Evolutionary conservation across 2,797 vertebrate genomes (phyloP).

Genomic region (Eidolon dupreanum): DNA sequence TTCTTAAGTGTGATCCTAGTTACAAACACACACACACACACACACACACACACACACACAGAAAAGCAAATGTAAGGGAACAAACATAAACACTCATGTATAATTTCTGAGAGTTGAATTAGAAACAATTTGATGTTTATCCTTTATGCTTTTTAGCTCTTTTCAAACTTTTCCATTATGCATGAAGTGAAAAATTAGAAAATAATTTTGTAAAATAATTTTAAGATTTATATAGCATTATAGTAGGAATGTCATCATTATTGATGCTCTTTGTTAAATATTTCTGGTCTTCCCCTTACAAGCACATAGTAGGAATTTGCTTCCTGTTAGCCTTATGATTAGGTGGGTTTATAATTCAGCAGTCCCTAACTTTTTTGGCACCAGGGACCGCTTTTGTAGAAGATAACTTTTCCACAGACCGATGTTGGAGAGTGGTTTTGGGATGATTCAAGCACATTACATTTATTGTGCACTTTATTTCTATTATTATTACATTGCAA

Average conservation of each 20-base stretch:
- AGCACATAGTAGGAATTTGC: background rate
- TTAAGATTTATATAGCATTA: background rate
- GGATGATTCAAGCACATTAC: too few relatives aligned
- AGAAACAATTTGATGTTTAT: constrained; percentile 12
- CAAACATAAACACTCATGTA: background rate
- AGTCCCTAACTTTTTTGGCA: too few relatives aligned
- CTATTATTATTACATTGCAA: too few relatives aligned
- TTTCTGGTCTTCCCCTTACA: background rate
- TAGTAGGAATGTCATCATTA: background rate
- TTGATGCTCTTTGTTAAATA: background rate
- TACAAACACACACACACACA: background rate
- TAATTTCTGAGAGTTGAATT: background rate
- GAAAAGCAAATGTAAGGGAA: constrained; percentile 37
- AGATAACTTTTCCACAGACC: too few relatives aligned
- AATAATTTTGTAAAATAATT: constrained; percentile 7
- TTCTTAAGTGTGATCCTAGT: constrained; percentile 1
- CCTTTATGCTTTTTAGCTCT: background rate
- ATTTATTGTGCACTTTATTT: too few relatives aligned
- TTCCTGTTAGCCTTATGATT: background rate
- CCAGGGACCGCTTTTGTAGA: too few relatives aligned
- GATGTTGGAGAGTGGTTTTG: too few relatives aligned
- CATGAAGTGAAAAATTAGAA: background rate
- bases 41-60: background rate
- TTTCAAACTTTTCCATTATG: background rate
- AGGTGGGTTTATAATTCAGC: background rate